A percentile compares a stretch with the other conserved stretches of the same genome.
These are phyloP conservation scores for Monodelphis domestica DNA, from an alignment of 2,797 vertebrate genomes.

Conservation along the genomic window DNA sequence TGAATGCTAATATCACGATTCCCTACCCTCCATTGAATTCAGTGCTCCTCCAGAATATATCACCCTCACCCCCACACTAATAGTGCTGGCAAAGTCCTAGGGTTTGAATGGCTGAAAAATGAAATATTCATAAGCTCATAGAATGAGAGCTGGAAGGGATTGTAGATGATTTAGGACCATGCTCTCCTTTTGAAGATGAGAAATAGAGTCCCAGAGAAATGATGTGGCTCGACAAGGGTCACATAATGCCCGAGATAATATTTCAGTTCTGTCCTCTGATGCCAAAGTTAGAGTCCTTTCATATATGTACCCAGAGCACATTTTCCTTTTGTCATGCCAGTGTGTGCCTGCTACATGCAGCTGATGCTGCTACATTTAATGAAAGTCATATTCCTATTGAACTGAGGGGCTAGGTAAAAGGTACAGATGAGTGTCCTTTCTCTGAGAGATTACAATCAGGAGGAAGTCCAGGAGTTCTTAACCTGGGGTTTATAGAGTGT, in stretches of 20 bases:
- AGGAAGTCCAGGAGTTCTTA: neutral
- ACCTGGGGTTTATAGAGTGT: too few species aligned
- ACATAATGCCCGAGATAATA: neutral
- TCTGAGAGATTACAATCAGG: neutral
- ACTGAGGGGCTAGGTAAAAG: too few species aligned
- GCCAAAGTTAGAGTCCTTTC: neutral
- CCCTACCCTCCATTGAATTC: neutral
- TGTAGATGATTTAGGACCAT: neutral
- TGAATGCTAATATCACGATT: neutral
- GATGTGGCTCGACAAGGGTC: neutral
- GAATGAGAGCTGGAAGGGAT: neutral
- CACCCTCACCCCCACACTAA: neutral
- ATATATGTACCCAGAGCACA: too few species aligned
- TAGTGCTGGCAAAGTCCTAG: neutral
- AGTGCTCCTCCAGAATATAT: neutral
- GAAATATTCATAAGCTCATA: neutral
- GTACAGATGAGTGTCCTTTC: neutral
- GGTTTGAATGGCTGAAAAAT: neutral
- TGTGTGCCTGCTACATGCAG: neutral
- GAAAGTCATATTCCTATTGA: neutral
- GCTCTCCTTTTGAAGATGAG: neutral
- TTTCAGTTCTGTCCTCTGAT: neutral
- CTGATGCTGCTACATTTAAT: neutral
- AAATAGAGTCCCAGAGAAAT: neutral
- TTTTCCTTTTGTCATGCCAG: neutral